phyloP scores from a whole-genome alignment of 2,888 invertebrate species.

The Nezara viridula region DNA sequence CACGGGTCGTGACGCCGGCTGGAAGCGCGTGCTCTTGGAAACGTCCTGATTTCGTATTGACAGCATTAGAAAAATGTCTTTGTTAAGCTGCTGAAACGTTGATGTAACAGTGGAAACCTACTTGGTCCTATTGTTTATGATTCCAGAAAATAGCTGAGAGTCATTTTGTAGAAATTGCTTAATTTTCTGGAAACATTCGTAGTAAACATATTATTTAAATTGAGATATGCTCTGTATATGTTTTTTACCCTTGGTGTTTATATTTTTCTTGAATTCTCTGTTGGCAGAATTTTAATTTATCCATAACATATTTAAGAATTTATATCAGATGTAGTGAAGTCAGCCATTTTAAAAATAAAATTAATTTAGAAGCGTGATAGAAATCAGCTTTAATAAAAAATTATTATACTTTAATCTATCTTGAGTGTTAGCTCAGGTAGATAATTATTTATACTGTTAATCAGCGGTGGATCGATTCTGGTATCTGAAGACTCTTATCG shows the following conservation, averaged over 20 bases:
- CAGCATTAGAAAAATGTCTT: background rate
- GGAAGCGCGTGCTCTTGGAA: background rate
- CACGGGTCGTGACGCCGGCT: background rate
- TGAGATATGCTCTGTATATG: background rate
- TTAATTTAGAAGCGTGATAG: no score
- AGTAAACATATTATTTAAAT: background rate
- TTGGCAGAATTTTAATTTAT: no score
- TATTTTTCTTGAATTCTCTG: no score
- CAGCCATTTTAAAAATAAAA: no score
- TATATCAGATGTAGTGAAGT: no score
- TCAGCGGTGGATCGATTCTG: no score
- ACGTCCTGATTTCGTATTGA: slow-evolving; percentile 15
- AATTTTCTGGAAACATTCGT: background rate
- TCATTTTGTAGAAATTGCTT: slow-evolving; percentile 28
- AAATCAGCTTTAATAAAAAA: no score
- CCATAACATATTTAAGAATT: no score
- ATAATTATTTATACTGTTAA: no score
- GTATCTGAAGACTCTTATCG: no score
- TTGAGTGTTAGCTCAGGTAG: no score
- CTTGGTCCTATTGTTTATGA: slow-evolving; percentile 1
- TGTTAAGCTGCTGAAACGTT: background rate
- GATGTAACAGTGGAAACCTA: background rate
- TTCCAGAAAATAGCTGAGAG: background rate
- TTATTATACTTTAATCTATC: no score
- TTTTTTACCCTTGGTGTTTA: background rate